Base-by-base conservation (phyloP, 2,888 invertebrate genomes). In the Dermolepida albohirtum region DNA sequence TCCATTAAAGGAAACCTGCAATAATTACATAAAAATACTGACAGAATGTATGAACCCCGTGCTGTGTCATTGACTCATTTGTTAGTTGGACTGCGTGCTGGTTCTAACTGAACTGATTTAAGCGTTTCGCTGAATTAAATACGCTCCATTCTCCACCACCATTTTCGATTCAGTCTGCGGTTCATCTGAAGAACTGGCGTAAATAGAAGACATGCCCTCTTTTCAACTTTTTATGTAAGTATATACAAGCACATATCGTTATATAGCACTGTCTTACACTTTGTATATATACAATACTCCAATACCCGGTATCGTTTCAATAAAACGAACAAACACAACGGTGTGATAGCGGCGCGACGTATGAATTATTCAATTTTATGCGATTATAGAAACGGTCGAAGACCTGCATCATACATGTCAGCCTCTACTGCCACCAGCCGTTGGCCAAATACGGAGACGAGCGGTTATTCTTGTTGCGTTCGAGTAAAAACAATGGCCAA, bases 391-490 rank as follows among this genome's bases (percentile, higher is more conserved):
- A 47, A 14, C 14, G 44, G 14, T 47, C 44, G 44, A 47, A 47
- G 44, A 47, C 44, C 44, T 47, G 44, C 44, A 14, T 47, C 44
- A 47, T 47, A 47, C 44, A 47, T 47, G 44, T 47, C 44, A 47
- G 44, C 17, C 14, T 47, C 44, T 16, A 17, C 44, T 47, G 17
- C 14, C 44, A 47, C 44, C 17, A 14, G 8, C 17, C 14, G 44
- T 17, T 14, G 44, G 44, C 44, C 44, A 47, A 47, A 47, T 47
- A 47, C 14, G 44, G 44, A 4, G 44, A 47, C 14, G 14, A 47
- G 17, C 17, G 44, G 44, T 17, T 14, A 14, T 47, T 47, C 44
- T 47, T 47, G 44, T 47, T 47, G 34, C 44, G 17, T 17, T 17
- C 44, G 10, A 12, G 44, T 47, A 47, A 47, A 47, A 14, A 47